Percentiles rank a stretch among this genome's conserved stretches.
phyloP scores from a whole-genome alignment of 2,113 vertebrate species.

The Etia nguti region DNA sequence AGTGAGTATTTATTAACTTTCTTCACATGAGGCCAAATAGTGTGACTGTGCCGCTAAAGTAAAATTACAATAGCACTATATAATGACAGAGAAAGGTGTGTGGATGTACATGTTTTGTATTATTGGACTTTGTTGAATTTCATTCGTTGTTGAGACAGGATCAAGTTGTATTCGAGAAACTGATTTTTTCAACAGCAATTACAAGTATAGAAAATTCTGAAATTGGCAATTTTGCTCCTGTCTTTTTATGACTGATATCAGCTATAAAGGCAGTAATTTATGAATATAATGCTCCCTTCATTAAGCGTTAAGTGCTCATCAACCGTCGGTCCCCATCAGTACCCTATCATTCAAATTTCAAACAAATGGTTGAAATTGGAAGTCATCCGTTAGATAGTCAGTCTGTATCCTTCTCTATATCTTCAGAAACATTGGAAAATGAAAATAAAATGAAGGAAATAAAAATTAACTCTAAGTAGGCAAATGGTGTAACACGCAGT shows the following conservation, averaged over 20 bases:
- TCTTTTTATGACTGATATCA: background rate
- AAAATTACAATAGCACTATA: background rate
- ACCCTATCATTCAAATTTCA: background rate
- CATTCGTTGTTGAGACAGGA: background rate
- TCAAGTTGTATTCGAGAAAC: fast-evolving
- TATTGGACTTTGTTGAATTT: background rate
- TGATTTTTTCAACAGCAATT: background rate
- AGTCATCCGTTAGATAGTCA: background rate
- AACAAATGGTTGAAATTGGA: background rate
- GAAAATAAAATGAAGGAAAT: background rate
- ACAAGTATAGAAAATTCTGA: background rate
- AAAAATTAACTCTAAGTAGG: background rate
- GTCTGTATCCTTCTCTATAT: background rate
- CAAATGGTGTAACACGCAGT: background rate
- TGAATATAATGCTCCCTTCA: background rate
- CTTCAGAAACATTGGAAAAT: background rate
- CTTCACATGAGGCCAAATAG: background rate
- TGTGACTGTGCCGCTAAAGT: background rate
- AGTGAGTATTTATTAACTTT: conserved; percentile 45
- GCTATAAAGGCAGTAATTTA: background rate
- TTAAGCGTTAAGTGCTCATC: background rate
- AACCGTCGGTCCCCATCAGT: background rate
- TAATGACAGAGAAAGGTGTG: background rate
- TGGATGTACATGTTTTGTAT: background rate
- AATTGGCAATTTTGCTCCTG: background rate